Evolutionary conservation across 2,797 vertebrate genomes (phyloP), one percentile per base, ranked within the genome.

Genomic region (Periophthalmus magnuspinnatus): DNA sequence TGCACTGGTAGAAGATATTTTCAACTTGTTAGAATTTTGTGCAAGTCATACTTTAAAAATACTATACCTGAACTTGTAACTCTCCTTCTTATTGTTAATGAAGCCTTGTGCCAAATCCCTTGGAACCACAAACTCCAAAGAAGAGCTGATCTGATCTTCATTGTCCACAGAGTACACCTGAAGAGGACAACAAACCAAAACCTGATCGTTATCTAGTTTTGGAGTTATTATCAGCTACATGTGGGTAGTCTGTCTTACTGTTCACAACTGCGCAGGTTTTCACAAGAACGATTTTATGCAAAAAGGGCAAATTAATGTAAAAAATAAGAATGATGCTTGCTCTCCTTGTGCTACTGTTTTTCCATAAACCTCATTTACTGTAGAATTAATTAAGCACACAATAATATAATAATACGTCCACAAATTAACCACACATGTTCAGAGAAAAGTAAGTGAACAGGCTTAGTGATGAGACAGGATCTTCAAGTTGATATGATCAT

Each of bases 71-170:
- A 99, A 99, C 71, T 76, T 95, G 91, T 96, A 99, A 87, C 68
- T 92, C 81, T 99, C 96, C 84, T 90, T 92, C 84, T 97, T 98
- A 89, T 99, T 98, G 92, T 98, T 98, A 74, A 99, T 76, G 70
- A 97, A 95, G n/a, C 97, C 97, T 68, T 97, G 96, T 34, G 95
- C 94, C 81, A 95, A 79, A 81, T 97, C 95, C 70, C 75, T 95
- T 8, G 97, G 96, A 63, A 98, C 81, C 5, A 93, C 70, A 77
- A 99, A 95, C 86, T 97, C 95, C 89, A 99, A 76, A 68, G 81
- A 92, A 22, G 93, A 82, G 67, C 89, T 69, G 17, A 84, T 67
- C 34, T 87, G 89, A 52, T 95, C 94, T 33, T 95, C 93, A 76
- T 91, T 86, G 68, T 92, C 90, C 82, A 96, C 75, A 41, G 94